Conservation (phyloP, 1,140 invertebrate species). For the Nasonia giraulti region DNA sequence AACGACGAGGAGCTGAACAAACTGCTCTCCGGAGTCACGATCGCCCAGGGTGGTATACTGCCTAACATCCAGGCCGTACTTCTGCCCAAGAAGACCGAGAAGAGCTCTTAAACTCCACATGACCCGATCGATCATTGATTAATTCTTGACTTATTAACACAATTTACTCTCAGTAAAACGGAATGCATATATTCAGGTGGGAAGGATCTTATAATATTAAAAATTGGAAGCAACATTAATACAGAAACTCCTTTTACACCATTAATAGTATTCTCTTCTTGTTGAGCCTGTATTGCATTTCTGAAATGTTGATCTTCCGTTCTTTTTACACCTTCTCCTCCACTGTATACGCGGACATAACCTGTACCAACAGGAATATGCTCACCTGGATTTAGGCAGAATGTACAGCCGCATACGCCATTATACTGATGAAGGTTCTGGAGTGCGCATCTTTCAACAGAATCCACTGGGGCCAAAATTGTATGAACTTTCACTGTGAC, state of each 20-base stretch:
- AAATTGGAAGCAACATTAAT: too few species aligned
- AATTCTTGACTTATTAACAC: too few species aligned
- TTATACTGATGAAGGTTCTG: conserved; percentile 52
- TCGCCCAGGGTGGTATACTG: too few species aligned
- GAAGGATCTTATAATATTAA: too few species aligned
- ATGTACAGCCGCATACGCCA: conserved; percentile 47
- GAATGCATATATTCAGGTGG: too few species aligned
- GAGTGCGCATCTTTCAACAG: conserved; percentile 42
- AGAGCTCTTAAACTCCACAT: too few species aligned
- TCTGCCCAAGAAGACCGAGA: too few species aligned
- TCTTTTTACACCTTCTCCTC: not conserved
- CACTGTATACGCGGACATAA: conserved; percentile 20
- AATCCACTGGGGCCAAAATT: conserved; percentile 46
- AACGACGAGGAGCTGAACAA: too few species aligned
- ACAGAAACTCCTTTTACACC: conserved; percentile 48
- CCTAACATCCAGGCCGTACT: too few species aligned
- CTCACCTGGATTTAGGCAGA: conserved; percentile 41
- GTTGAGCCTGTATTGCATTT: conserved; percentile 31
- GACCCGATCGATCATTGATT: too few species aligned
- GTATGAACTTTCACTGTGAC: conserved; percentile 48
- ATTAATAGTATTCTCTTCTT: conserved; percentile 37
- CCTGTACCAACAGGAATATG: conserved; percentile 6
- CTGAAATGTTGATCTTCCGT: not conserved
- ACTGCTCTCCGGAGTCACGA: too few species aligned
- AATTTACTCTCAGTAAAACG: too few species aligned